Base-by-base conservation (phyloP, 1,140 invertebrate species). In the Ylistrum balloti region DNA sequence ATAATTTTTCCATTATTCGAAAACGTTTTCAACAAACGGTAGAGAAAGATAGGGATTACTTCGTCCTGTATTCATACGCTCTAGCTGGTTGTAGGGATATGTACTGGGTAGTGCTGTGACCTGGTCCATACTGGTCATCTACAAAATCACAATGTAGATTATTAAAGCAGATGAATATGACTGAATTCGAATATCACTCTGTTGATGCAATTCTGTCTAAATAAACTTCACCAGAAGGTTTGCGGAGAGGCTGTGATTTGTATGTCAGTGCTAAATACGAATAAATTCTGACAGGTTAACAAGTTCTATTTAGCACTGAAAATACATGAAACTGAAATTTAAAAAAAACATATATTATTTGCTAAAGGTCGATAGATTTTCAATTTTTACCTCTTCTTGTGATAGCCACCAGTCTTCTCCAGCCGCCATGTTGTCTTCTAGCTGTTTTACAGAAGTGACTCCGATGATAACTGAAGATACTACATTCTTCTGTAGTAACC, bases 391-490 rank as follows among this genome's bases (percentile, higher is more conserved):
- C 88, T 93, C 86, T 9, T 91, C 91, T 33, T 38, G 20, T 0
- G 93, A 38, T 32, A 93, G 85, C 32, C 56, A 32, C 93, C 93
- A 93, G 28, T 92, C 92, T 56, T n/a, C 87, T 0, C 48, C 86
- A 45, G 93, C 92, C 17, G 90, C 91, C 90, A 94, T 91, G 85
- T 94, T 92, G 35, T 94, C 93, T 87, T 94, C 94, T 41, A 94
- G 74, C 88, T 94, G 93, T 22, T 89, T 38, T 28, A 94, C 32
- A 28, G 89, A 91, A 17, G 91, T 94, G 22, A 88, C 92, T 9
- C 94, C 94, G 33, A 94, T 93, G 17, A 94, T 91, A 41, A 94
- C 91, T 22, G 94, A 94, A 15, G 93, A 41, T 22, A 94, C 91
- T 32, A 90, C 90, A 13, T 89, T 87, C 56, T 93, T 92, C 56